Percentiles rank a stretch among this genome's conserved stretches.
Evolutionary conservation across 2,888 invertebrate species (phyloP).

Genomic region (Leptinotarsa peninsularis): DNA sequence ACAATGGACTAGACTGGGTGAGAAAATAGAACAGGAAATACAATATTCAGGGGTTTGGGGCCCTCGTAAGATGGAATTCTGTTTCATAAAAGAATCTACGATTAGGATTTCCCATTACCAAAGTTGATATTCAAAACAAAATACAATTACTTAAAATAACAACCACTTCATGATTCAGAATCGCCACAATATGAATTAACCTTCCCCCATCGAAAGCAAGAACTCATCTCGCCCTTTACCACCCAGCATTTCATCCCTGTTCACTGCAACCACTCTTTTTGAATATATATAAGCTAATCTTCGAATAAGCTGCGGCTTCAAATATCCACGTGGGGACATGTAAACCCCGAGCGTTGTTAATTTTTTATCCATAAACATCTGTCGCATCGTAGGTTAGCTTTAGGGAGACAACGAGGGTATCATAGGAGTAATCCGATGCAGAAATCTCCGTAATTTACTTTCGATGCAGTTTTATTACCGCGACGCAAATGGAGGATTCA

Average conservation of each 20-base stretch:
- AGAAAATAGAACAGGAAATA: too few relatives aligned
- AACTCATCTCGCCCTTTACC: constrained; percentile 1
- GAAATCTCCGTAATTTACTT: constrained; percentile 49
- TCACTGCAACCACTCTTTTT: constrained; percentile 29
- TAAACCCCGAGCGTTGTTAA: constrained; percentile 47
- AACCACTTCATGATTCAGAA: background rate
- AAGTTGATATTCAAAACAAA: background rate
- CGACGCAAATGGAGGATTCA: constrained; percentile 58
- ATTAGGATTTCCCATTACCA: background rate
- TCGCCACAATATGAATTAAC: background rate
- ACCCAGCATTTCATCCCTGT: constrained; percentile 5
- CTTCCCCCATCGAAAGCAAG: background rate
- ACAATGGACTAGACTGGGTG: too few relatives aligned
- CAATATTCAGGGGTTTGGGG: too few relatives aligned
- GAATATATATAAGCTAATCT: constrained; percentile 49
- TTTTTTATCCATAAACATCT: constrained; percentile 62
- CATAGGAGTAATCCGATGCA: constrained; percentile 41
- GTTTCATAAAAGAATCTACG: background rate
- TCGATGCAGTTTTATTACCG: constrained; percentile 56
- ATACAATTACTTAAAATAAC: constrained; percentile 1
- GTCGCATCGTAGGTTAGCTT: constrained; percentile 55
- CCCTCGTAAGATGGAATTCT: background rate
- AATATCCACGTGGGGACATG: constrained; percentile 35
- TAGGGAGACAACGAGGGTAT: constrained; percentile 36
- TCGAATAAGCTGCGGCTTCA: constrained; percentile 50